phyloP scores from a whole-genome alignment of 2,888 invertebrate genomes.

The Idaea aversata region DNA sequence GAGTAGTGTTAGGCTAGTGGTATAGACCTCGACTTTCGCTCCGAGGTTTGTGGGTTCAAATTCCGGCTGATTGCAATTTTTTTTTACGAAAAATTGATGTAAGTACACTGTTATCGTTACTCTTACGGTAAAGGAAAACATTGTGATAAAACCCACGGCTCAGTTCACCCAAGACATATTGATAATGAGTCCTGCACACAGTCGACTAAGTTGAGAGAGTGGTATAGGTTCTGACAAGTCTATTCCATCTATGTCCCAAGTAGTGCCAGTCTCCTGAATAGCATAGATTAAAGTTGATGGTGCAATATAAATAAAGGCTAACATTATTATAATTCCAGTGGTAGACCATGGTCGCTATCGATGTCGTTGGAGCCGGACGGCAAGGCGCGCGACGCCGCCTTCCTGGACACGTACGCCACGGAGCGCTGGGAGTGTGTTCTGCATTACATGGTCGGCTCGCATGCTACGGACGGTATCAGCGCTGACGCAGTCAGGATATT shows the following conservation, averaged over 20 bases:
- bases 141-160: no score
- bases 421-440: conserved; percentile 98
- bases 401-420: conserved; percentile 93
- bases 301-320: no score
- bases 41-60: no score
- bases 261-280: not conserved
- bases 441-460: conserved; percentile 97
- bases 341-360: conserved; percentile 93
- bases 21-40: no score
- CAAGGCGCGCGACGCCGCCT: conserved; percentile 91
- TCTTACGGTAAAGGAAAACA: no score
- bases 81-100: not conserved
- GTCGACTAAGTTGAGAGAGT: no score
- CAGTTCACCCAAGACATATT: no score
- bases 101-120: no score
- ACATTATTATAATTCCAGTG: conserved; percentile 68
- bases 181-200: no score
- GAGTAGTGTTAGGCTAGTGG: no score
- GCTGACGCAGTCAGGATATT: conserved; percentile 96
- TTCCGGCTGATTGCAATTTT: not conserved
- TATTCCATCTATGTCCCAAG: not conserved
- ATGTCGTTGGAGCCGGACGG: conserved; percentile 90
- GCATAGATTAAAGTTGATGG: no score
- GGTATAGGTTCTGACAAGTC: no score
- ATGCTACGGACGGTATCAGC: conserved; percentile 94